Base-by-base conservation (phyloP, 2,797 vertebrate species). In the Spinus olivaceus region DNA sequence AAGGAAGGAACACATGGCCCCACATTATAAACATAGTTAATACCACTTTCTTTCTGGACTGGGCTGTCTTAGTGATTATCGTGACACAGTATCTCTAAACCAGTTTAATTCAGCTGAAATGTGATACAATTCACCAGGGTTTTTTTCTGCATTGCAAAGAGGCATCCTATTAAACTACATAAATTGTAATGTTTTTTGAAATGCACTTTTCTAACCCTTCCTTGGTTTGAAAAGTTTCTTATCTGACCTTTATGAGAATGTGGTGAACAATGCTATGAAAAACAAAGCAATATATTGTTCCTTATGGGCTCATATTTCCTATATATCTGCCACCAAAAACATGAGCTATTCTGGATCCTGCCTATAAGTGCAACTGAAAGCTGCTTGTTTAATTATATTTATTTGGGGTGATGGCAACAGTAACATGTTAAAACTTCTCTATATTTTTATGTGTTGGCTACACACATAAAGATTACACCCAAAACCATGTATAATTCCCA, bases 401-500 rank as follows among this genome's bases (percentile, higher is more conserved):
- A 90, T 89, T 92, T 92, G 81, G 81, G 73, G 47, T 93, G 81
- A 92, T 90, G 69, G 84, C 41, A 94, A 91, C 61, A 5, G 60
- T 63, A 95, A 91, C 96, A 77, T 91, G 95, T 97, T 94, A 84
- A 86, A 95, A 96, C 94, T 91, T 92, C 94, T 96, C 94, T 88
- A 25, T 96, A 76, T 88, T 92, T 90, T 94, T 90, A 51, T 53
- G 59, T 57, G 73, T 88, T 96, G 94, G 94, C 92, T 95, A 86
- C 73, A 77, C 16, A 57, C 39, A 66, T 76, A 66, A 88, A 93
- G 82, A 95, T 96, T 94, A 95, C 84, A 37, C 95, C 91, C 91
- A 83, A 95, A 94, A 37, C 41, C 64, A 81, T 66, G 63, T 79
- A 37, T 66, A 88, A 94, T 95, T 93, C 92, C 92, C 94, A 79